phyloP scores from a whole-genome alignment of 2,113 vertebrate species.

The Nanorana parkeri region DNA sequence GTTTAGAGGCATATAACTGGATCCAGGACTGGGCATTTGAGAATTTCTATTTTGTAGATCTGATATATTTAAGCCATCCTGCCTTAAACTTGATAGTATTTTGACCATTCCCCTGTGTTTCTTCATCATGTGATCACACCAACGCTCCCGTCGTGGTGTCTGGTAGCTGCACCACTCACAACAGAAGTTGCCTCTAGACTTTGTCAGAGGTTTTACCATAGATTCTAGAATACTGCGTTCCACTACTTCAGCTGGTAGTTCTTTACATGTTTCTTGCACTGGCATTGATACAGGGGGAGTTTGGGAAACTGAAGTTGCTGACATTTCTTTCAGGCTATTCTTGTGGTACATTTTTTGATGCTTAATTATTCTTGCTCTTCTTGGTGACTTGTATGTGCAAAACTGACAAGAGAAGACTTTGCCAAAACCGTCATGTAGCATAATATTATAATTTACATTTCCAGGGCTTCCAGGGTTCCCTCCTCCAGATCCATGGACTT shows the following conservation, averaged over 20 bases:
- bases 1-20: conserved; percentile 76
- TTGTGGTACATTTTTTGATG: conserved; percentile 97
- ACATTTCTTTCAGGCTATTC: conserved; percentile 74
- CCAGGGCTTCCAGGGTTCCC: conserved; percentile 72
- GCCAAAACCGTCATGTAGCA: conserved; percentile 85
- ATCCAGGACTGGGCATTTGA: conserved; percentile 78
- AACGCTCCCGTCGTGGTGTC: conserved; percentile 88
- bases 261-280: conserved; percentile 79
- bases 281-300: conserved; percentile 74
- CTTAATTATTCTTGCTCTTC: conserved; percentile 89
- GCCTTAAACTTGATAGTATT: conserved; percentile 83
- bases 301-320: conserved; percentile 67
- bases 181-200: conserved; percentile 87
- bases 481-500: conserved; percentile 86
- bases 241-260: conserved; percentile 79
- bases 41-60: conserved; percentile 79
- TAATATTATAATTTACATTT: conserved; percentile 84
- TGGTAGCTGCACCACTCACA: conserved; percentile 98
- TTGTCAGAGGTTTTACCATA: conserved; percentile 84
- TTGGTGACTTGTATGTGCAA: conserved; percentile 95
- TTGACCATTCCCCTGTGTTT: conserved; percentile 96
- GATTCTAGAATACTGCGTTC: conserved; percentile 86
- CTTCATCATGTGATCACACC: conserved; percentile 96
- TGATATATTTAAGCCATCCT: conserved; percentile 74
- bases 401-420: conserved; percentile 94